Percentiles rank a stretch among this genome's conserved stretches.
Conservation (phyloP, 2,113 vertebrate species). For the Spea multiplicata region DNA sequence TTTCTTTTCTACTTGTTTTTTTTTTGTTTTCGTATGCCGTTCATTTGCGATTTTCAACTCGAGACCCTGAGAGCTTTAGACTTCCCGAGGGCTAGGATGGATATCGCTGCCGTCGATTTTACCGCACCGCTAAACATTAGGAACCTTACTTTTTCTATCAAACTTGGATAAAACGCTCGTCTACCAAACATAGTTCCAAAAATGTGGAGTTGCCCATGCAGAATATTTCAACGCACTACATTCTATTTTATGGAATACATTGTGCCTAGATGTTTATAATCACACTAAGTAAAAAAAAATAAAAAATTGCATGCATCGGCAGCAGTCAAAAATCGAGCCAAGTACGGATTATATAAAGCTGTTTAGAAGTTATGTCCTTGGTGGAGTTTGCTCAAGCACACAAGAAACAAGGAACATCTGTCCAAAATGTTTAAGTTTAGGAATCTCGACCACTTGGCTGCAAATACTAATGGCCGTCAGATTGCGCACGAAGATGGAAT, state of each 20-base stretch:
- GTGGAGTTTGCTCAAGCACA: slow-evolving; percentile 37
- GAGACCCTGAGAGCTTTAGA: too few species aligned
- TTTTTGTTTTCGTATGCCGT: too few species aligned
- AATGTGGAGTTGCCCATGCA: too few species aligned
- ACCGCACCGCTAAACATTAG: too few species aligned
- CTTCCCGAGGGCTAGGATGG: too few species aligned
- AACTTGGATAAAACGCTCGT: too few species aligned
- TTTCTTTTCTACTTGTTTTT: too few species aligned
- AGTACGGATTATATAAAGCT: slow-evolving; percentile 37
- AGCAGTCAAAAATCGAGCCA: slow-evolving; percentile 44
- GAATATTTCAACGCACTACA: slow-evolving; percentile 38
- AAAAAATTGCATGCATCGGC: slow-evolving; percentile 18
- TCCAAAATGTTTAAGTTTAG: not conserved
- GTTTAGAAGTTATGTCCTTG: not conserved
- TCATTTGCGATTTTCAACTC: too few species aligned
- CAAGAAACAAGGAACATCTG: slow-evolving; percentile 19
- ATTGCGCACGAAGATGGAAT: not conserved
- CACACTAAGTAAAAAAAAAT: not conserved
- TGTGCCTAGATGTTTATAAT: slow-evolving; percentile 17
- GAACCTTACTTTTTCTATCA: too few species aligned
- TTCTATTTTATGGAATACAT: slow-evolving; percentile 51
- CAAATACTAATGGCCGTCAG: not conserved
- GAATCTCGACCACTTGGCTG: not conserved
- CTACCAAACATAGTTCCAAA: not conserved
- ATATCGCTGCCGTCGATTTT: too few species aligned